Percentiles rank a stretch among this genome's conserved stretches.
phyloP scores from a whole-genome alignment of 2,797 vertebrate species.

The Eospalax fontanierii region DNA sequence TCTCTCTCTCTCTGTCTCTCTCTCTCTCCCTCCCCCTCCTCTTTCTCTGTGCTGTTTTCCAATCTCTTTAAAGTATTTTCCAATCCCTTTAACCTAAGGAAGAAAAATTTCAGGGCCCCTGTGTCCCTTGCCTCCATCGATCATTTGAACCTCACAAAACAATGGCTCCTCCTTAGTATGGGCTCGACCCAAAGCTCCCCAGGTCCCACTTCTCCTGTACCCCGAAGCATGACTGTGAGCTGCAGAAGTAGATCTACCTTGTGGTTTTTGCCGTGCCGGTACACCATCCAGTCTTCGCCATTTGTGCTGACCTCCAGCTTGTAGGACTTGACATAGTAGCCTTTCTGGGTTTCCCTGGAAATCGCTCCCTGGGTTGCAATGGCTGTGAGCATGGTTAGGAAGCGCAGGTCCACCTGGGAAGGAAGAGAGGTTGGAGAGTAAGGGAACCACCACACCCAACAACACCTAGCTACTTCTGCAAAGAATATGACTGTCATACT shows the following conservation, averaged over 20 bases:
- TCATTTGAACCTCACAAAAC: conserved; percentile 5
- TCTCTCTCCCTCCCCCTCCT: too few relatives aligned
- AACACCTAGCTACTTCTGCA: neutral
- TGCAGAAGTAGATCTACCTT: conserved; percentile 91
- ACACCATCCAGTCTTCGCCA: conserved; percentile 99
- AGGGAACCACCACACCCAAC: neutral
- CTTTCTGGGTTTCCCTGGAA: conserved; percentile 96
- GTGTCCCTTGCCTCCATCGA: neutral
- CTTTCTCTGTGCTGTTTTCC: too few relatives aligned
- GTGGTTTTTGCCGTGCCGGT: conserved; percentile 98
- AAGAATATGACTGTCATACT: neutral
- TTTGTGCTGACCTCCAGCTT: conserved; percentile 99
- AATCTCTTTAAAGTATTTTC: conserved; percentile 84
- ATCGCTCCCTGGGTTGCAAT: conserved; percentile 98
- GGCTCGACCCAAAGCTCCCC: neutral
- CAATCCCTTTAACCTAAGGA: conserved; percentile 80
- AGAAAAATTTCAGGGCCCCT: conserved; percentile 75
- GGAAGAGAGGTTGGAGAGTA: conserved; percentile 29
- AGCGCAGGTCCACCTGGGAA: conserved; percentile 92
- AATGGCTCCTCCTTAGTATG: neutral
- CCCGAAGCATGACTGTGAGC: neutral
- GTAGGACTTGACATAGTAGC: conserved; percentile 96
- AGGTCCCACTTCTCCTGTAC: neutral
- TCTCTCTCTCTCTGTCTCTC: neutral
- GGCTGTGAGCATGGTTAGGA: conserved; percentile 96